Evolutionary conservation across 2,888 invertebrate species (phyloP).

Genomic region (Pimpla rufipes): DNA sequence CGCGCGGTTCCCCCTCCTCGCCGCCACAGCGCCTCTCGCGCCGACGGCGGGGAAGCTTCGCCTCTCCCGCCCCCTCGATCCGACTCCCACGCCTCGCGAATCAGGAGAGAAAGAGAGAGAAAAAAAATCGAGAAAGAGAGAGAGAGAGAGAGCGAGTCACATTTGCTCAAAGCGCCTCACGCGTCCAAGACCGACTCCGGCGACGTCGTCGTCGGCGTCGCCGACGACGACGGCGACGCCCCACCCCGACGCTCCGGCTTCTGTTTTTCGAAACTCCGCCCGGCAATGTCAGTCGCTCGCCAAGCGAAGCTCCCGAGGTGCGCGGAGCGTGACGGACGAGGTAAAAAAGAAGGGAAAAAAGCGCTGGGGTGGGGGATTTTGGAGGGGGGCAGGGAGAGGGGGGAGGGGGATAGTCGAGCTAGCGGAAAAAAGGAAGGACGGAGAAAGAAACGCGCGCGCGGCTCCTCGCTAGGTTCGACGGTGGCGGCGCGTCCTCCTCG

Average conservation of each 20-base stretch:
- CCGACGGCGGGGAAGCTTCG: neutral
- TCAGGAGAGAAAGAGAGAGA: conserved; percentile 60
- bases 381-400: neutral
- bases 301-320: no score
- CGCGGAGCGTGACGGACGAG: no score
- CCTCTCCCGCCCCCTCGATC: conserved; percentile 25
- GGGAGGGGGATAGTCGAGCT: conserved; percentile 39
- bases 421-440: conserved; percentile 40
- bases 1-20: conserved; percentile 73
- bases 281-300: conserved; percentile 70
- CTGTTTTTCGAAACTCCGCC: conserved; percentile 80
- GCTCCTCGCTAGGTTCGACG: conserved; percentile 1
- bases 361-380: no score
- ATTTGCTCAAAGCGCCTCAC: conserved; percentile 63
- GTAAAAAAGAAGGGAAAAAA: no score
- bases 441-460: conserved; percentile 56
- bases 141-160: conserved; percentile 62
- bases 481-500: conserved; percentile 45
- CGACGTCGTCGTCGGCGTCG: conserved; percentile 53
- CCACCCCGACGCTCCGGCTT: conserved; percentile 48
- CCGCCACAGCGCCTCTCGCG: conserved; percentile 45
- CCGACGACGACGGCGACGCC: conserved; percentile 65
- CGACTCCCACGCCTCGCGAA: conserved; percentile 48
- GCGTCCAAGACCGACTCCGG: conserved; percentile 42
- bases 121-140: conserved; percentile 55